Evolutionary conservation across 2,113 vertebrate species (phyloP), one percentile per base, ranked within the genome.

Genomic region (Athene noctua): DNA sequence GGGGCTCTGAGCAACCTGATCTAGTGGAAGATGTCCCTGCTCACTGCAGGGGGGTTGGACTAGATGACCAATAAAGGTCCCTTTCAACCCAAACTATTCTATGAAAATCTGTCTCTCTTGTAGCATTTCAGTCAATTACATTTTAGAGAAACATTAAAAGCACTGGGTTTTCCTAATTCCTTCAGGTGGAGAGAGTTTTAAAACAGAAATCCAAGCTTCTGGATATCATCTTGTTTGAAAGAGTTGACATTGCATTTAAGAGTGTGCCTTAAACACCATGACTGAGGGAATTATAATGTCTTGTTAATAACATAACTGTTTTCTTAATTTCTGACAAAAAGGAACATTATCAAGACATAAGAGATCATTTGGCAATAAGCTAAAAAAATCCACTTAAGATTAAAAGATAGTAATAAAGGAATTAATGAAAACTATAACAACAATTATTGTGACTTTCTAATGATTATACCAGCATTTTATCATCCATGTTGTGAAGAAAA

Each of bases 31-130:
- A 30, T 32, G 17, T 22, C 11, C 21, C 36, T 62, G 65, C 8
- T 4, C 18, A 34, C 0, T 12, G 25, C 13, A 61, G 6, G 1
- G 13, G 14, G 5, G 2, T 10, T 86, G 49, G 15, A 72, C 27
- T 22, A n/a, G 52, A 40, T n/a, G 32, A 27, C 25, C 32, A 77
- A 59, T 32, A 55, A 27, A 72, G 4, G 3, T 27, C 52, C 5
- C 10, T 75, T 75, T 6, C 25, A 61, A 29, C 29, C 20, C 40
- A 67, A 92, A 46, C 19, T 25, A 11, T 20, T 67, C 10, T 44
- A 9, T n/a, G n/a, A 44, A 34, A 66, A 58, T 61, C 12, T 68
- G 23, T 5, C 22, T 15, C 23, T 65, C 8, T 36, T 36, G 20
- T 19, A 63, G 32, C 26, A 36, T 71, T 51, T 55, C n/a, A 55